Conservation (phyloP, 2,888 invertebrate species). For the Peribatodes rhomboidaria region DNA sequence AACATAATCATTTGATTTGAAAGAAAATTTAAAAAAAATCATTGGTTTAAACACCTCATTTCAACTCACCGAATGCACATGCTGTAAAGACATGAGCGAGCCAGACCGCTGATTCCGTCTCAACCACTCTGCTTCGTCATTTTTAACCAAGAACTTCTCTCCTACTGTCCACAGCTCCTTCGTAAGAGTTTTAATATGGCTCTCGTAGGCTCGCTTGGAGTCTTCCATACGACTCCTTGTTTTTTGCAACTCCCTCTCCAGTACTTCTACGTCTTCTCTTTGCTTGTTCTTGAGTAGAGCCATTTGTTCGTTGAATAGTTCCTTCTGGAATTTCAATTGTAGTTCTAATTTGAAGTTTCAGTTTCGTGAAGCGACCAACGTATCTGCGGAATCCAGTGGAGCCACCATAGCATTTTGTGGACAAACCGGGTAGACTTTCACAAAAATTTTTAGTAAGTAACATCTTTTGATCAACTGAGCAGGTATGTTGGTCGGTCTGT, state of each 20-base stretch:
- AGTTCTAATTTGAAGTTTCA: background rate
- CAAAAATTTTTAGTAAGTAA: too few relatives aligned
- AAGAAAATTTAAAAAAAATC: too few relatives aligned
- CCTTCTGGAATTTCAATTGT: constrained; percentile 75
- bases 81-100: constrained; percentile 80
- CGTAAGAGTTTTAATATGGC: constrained; percentile 78
- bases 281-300: constrained; percentile 79
- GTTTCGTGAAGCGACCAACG: background rate
- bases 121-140: constrained; percentile 85
- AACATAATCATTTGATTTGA: too few relatives aligned
- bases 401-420: background rate
- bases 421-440: too few relatives aligned
- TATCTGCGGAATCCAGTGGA: background rate
- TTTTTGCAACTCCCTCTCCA: constrained; percentile 82
- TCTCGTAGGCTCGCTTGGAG: constrained; percentile 71
- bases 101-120: constrained; percentile 71
- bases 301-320: constrained; percentile 88
- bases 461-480: background rate
- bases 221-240: constrained; percentile 82
- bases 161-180: constrained; percentile 88
- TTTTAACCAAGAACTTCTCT: constrained; percentile 86
- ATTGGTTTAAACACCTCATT: background rate
- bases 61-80: constrained; percentile 73
- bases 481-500: background rate
- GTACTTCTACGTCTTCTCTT: constrained; percentile 80